Percentiles rank a stretch among this genome's conserved stretches.
Evolutionary conservation across 2,888 invertebrate genomes (phyloP).

Genomic region (Stramonita haemastoma): DNA sequence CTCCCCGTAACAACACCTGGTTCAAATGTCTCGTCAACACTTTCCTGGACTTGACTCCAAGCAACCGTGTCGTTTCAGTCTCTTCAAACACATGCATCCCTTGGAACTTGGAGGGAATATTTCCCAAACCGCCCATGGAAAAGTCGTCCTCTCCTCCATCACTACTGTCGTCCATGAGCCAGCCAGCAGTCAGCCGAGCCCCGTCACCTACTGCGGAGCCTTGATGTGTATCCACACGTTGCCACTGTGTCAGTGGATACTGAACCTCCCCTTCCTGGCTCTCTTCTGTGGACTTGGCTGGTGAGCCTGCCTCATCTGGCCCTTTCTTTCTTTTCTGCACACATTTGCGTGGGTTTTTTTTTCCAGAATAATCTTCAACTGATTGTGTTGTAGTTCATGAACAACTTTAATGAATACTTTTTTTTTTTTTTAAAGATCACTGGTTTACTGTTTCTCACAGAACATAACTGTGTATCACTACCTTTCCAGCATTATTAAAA

Average conservation of each 20-base stretch:
- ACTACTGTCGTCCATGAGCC: neutral
- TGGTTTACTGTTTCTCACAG: neutral
- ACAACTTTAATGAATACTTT: neutral
- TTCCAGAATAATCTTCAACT: neutral
- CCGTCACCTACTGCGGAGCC: neutral
- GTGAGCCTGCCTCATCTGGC: neutral
- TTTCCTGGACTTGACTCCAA: constrained; percentile 48
- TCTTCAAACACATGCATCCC: constrained; percentile 41
- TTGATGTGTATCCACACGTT: neutral
- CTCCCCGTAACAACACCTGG: constrained; percentile 76
- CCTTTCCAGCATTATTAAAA: neutral
- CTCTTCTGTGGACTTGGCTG: neutral
- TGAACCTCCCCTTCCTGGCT: neutral
- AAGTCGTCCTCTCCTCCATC: neutral
- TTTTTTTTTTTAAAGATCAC: too few relatives aligned
- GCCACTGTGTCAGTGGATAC: constrained; percentile 17
- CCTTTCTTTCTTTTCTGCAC: neutral
- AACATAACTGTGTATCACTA: neutral
- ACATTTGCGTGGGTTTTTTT: neutral
- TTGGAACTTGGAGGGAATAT: constrained; percentile 29
- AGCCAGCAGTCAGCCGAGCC: too few relatives aligned
- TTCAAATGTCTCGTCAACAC: constrained; percentile 72
- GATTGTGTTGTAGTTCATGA: neutral
- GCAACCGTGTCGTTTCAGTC: constrained; percentile 28
- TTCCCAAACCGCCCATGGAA: neutral